Evolutionary conservation across 2,113 vertebrate species (phyloP).

Genomic region (Asarcornis scutulata): DNA sequence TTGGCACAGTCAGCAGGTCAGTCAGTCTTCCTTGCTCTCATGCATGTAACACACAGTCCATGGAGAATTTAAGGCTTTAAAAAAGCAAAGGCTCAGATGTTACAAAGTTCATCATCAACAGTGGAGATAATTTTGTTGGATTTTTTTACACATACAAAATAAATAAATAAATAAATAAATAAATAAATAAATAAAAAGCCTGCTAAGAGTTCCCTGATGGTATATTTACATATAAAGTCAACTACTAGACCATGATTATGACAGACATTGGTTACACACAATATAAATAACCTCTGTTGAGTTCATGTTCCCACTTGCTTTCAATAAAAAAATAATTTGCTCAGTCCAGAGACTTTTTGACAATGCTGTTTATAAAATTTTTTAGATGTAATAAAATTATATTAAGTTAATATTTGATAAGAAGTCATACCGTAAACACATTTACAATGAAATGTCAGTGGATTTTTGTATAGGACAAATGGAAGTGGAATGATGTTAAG

Average conservation of each 20-base stretch:
- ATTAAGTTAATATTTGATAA: slow-evolving; percentile 8
- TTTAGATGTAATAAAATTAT: not conserved
- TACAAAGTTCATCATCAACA: not conserved
- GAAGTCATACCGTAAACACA: not conserved
- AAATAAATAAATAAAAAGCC: not conserved
- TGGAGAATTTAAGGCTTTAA: not conserved
- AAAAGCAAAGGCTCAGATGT: not conserved
- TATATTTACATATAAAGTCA: not conserved
- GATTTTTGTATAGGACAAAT: slow-evolving; percentile 15
- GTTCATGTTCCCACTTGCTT: not conserved
- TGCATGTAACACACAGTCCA: not conserved
- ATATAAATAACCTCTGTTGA: not conserved
- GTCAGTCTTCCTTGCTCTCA: not conserved
- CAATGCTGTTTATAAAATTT: not conserved
- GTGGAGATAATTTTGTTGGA: not conserved
- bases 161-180: not conserved
- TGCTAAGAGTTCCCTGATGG: not conserved
- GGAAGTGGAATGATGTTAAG: slow-evolving; percentile 1
- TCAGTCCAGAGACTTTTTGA: not conserved
- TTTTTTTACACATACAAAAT: not conserved
- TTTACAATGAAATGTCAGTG: slow-evolving; percentile 10
- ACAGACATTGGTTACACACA: not conserved
- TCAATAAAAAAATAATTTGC: not conserved
- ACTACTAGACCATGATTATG: not conserved
- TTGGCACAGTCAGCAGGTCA: not conserved